A percentile compares a stretch with the other conserved stretches of the same genome.
These are phyloP conservation scores for Falco naumanni DNA, from an alignment of 2,797 vertebrate species.

Conservation along the genomic window DNA sequence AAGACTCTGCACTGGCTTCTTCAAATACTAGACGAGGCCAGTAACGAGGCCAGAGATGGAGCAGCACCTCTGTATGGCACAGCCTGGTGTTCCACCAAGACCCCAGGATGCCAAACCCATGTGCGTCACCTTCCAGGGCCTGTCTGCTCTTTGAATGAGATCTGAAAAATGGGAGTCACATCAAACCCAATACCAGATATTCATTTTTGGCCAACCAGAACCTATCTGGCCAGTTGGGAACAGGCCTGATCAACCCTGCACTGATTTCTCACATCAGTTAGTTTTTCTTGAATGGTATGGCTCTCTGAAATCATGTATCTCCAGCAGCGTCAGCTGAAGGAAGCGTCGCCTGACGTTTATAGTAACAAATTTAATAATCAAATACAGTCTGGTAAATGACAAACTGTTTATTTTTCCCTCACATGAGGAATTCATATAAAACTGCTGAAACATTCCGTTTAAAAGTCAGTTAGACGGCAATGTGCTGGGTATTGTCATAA, in stretches of 20 bases:
- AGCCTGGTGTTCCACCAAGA: neutral
- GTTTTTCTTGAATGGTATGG: neutral
- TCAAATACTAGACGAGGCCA: neutral
- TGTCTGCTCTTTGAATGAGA: neutral
- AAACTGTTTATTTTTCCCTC: conserved; percentile 54
- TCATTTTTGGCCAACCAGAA: neutral
- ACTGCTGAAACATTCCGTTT: conserved; percentile 43
- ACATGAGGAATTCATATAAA: conserved; percentile 52
- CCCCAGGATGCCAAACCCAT: neutral
- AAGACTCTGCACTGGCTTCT: neutral
- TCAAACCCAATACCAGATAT: neutral
- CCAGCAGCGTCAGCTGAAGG: neutral
- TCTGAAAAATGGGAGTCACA: neutral
- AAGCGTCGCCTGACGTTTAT: conserved; percentile 1
- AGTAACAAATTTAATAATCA: conserved; percentile 48
- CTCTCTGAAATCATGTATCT: neutral
- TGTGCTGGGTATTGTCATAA: neutral
- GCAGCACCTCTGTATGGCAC: neutral
- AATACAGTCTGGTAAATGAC: conserved; percentile 28
- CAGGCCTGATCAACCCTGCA: neutral
- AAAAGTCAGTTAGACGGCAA: conserved; percentile 20
- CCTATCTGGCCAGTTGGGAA: neutral
- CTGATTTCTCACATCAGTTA: neutral
- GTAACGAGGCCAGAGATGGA: neutral
- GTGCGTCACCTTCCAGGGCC: neutral